These are phyloP conservation scores for Bembecia ichneumoniformis DNA, from an alignment of 2,888 invertebrate genomes.

Conservation along the genomic window DNA sequence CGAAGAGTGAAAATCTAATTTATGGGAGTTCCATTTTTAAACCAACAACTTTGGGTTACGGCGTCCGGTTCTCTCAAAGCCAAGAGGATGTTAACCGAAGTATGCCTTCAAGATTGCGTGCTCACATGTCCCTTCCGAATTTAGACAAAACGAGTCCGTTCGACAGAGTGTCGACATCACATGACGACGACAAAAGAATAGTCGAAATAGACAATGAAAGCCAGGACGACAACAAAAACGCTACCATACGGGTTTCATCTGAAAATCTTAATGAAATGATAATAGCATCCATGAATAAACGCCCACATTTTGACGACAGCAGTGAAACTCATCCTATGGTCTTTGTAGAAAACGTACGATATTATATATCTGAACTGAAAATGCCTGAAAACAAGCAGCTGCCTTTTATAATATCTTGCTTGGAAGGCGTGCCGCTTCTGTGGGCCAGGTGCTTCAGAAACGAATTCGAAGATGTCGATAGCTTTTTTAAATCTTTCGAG, in stretches of 20 bases:
- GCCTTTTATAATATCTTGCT: slow-evolving; percentile 55
- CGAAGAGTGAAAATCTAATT: slow-evolving; percentile 35
- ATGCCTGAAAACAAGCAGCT: slow-evolving; percentile 52
- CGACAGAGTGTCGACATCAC: slow-evolving; percentile 34
- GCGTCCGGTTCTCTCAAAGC: slow-evolving; percentile 60
- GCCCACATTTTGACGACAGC: slow-evolving; percentile 58
- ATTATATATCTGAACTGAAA: slow-evolving; percentile 54
- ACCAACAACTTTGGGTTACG: slow-evolving; percentile 55
- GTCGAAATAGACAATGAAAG: slow-evolving; percentile 52
- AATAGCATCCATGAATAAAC: slow-evolving; percentile 49
- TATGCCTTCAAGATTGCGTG: slow-evolving; percentile 57
- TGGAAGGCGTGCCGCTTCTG: slow-evolving; percentile 59
- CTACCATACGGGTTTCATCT: slow-evolving; percentile 37
- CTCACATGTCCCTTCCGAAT: slow-evolving; percentile 65
- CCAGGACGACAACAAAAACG: slow-evolving; percentile 24
- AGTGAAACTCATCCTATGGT: slow-evolving; percentile 63
- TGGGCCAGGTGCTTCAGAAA: slow-evolving; percentile 61
- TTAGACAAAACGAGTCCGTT: slow-evolving; percentile 48
- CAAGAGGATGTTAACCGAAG: slow-evolving; percentile 59
- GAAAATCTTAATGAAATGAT: slow-evolving; percentile 59
- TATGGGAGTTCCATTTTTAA: slow-evolving; percentile 51
- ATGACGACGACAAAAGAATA: slow-evolving; percentile 41
- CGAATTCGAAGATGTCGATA: slow-evolving; percentile 48
- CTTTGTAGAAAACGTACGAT: slow-evolving; percentile 54
- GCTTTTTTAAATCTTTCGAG: slow-evolving; percentile 54